Evolutionary conservation across 2,113 vertebrate species (phyloP).

Genomic region (Pterocles orientalis): DNA sequence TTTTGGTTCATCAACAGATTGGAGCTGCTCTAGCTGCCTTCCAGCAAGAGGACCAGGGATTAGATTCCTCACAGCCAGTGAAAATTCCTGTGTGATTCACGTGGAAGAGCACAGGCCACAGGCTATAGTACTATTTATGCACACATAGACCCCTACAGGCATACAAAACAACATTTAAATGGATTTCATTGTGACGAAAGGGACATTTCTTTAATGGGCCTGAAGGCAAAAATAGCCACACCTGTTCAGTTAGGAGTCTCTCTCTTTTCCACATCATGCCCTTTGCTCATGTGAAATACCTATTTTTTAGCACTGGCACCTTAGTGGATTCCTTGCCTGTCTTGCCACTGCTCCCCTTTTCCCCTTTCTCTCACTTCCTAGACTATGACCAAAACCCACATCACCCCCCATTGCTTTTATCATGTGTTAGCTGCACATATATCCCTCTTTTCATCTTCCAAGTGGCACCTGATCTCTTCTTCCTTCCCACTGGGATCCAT

Average conservation of each 20-base stretch:
- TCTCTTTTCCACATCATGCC: background rate
- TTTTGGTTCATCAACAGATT: background rate
- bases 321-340: background rate
- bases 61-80: background rate
- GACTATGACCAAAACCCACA: background rate
- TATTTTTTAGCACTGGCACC: background rate
- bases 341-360: background rate
- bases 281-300: background rate
- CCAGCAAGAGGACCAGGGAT: background rate
- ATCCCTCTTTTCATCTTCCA: background rate
- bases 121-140: background rate
- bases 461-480: background rate
- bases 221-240: background rate
- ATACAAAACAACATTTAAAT: background rate
- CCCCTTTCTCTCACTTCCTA: background rate
- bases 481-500: background rate
- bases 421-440: rapidly evolving
- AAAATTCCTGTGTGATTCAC: background rate
- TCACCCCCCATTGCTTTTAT: background rate
- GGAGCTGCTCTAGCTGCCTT: background rate
- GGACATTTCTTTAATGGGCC: background rate
- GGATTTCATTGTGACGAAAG: background rate
- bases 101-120: background rate
- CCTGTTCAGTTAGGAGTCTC: background rate
- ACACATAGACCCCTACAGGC: background rate